These are phyloP conservation scores for Tichodroma muraria DNA, from an alignment of 2,113 vertebrate genomes.

Conservation along the genomic window DNA sequence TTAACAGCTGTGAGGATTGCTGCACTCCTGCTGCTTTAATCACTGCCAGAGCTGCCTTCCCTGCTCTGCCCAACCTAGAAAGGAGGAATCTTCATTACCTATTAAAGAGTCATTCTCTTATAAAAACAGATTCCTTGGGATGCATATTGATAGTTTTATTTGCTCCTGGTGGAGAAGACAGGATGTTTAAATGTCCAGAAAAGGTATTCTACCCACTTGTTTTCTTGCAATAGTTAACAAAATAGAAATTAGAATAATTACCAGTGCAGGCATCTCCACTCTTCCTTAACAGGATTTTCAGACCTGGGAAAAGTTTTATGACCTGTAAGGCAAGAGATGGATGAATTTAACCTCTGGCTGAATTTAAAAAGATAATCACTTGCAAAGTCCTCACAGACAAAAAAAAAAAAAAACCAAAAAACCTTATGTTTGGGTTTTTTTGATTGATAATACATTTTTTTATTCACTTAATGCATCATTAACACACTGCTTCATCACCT, in stretches of 20 bases:
- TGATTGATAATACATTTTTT: neutral
- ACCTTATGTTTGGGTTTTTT: too few relatives aligned
- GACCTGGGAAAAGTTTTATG: neutral
- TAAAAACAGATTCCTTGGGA: neutral
- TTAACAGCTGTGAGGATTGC: neutral
- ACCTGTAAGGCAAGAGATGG: neutral
- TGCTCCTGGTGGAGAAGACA: neutral
- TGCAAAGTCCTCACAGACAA: neutral
- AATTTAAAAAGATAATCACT: neutral
- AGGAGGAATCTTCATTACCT: conserved; percentile 16
- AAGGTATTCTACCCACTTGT: neutral
- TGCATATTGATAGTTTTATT: neutral
- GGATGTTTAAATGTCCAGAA: neutral
- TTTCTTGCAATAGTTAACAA: neutral
- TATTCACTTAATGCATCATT: neutral
- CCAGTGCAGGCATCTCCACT: neutral
- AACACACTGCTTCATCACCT: neutral
- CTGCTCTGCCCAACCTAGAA: neutral
- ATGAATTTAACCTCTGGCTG: neutral
- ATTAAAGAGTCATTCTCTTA: neutral
- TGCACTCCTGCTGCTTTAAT: conserved; percentile 24
- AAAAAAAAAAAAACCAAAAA: too few relatives aligned
- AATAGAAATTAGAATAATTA: neutral
- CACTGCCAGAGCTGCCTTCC: neutral
- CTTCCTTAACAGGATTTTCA: neutral